Evolutionary conservation across 2,797 vertebrate genomes (phyloP).

Genomic region (Thamnophis elegans): DNA sequence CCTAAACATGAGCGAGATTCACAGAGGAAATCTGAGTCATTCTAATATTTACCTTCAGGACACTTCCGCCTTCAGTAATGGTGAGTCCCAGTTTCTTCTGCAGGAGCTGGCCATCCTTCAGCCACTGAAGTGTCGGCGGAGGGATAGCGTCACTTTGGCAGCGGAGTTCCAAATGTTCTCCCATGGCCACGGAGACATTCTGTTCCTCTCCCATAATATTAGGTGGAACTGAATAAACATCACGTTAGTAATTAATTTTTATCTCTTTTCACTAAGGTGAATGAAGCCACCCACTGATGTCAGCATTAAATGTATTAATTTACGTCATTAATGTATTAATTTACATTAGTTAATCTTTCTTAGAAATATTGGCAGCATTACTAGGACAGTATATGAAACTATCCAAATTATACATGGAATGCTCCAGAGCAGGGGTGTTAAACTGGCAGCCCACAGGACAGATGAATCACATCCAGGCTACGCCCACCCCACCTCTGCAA

Average conservation of each 20-base stretch:
- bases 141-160: slow-evolving; percentile 89
- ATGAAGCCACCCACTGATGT: not conserved
- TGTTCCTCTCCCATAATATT: slow-evolving; percentile 94
- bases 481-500: not conserved
- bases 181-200: slow-evolving; percentile 84
- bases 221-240: slow-evolving; percentile 82
- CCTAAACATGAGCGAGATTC: not conserved
- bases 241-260: not conserved
- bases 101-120: slow-evolving; percentile 84
- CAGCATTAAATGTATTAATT: not conserved
- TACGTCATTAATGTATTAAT: not conserved
- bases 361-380: not conserved
- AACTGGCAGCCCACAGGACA: not conserved
- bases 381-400: not conserved
- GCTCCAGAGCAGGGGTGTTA: not conserved
- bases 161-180: slow-evolving; percentile 78
- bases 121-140: slow-evolving; percentile 83
- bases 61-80: slow-evolving; percentile 79
- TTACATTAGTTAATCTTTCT: not conserved
- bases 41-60: slow-evolving; percentile 74
- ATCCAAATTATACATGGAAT: not conserved
- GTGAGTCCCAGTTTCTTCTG: slow-evolving; percentile 83
- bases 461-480: not conserved
- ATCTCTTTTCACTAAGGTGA: not conserved
- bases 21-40: fast-evolving